Evolutionary conservation across 2,113 vertebrate genomes (phyloP), one percentile per base, ranked within the genome.

Genomic region (Pandion haliaetus): DNA sequence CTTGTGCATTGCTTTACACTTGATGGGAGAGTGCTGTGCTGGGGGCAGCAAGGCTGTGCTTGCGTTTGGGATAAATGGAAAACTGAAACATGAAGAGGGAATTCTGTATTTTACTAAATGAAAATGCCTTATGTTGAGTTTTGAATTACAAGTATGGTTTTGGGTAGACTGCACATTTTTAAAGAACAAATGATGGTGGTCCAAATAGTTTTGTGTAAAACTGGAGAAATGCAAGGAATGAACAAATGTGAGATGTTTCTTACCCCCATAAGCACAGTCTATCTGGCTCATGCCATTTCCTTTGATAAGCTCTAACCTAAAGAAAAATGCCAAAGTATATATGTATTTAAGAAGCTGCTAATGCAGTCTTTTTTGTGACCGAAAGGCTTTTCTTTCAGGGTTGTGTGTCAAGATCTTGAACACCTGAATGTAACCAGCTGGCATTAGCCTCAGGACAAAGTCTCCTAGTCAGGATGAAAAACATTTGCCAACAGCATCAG

Each of bases 1-100:
- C 44, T 67, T 1, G 7, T 82, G 13, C 2, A 0, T 36, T 10
- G 24, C 45, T 52, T 77, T 17, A 2, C 31, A 7, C 26, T 55
- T 28, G 17, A 6, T 42, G 52, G 63, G 73, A 83, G 31, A 0
- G 0, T 14, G 17, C 59, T 84, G 62, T 67, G 83, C 81, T 49
- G 74, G 47, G 55, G 38, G 69, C 80, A 62, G 79, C 17, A 55
- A 52, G 74, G n/a, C 49, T 42, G 16, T 0, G 2, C 49, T 67
- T 61, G 21, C 4, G 0, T 71, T 71, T 49, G 31, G 85, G 16
- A 45, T 70, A 76, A 84, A 69, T 20, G 52, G 62, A 70, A 69
- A 79, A 70, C 24, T 49, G 78, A 74, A 86, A 58, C 8, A 3
- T 8, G 17, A 69, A n/a, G 54, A 80, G 86, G 38, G 42, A 83